These are phyloP conservation scores for Poecilia wingei DNA, from an alignment of 2,797 vertebrate genomes.

Conservation along the genomic window DNA sequence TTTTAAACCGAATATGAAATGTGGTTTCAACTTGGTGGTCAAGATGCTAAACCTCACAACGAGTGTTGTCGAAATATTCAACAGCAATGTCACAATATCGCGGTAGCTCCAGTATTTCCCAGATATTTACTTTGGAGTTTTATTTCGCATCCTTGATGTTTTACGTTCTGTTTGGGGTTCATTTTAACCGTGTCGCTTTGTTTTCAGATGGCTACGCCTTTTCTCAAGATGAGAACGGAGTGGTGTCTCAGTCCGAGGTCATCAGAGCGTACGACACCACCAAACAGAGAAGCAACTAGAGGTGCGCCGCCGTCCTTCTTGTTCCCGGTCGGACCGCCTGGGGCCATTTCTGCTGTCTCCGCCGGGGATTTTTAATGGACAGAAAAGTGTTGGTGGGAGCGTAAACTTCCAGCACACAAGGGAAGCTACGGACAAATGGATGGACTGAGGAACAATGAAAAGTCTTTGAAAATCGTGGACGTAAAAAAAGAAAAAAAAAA, in stretches of 20 bases:
- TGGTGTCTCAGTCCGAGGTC: conserved; percentile 95
- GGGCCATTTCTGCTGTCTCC: conserved; percentile 48
- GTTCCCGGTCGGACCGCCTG: conserved; percentile 39
- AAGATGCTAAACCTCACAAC: not conserved
- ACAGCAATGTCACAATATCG: not conserved
- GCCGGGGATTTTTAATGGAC: conserved; percentile 37
- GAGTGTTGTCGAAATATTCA: not conserved
- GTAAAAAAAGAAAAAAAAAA: conserved; percentile 25
- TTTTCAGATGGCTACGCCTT: conserved; percentile 95
- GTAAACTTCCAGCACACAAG: conserved; percentile 46
- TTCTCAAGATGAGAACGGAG: conserved; percentile 98
- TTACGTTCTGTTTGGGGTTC: not conserved
- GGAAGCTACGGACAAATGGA: conserved; percentile 44
- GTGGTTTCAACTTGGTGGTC: not conserved
- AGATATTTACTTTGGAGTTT: not conserved
- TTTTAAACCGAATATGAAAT: not conserved
- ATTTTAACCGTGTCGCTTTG: conserved; percentile 23
- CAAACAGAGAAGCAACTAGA: conserved; percentile 92
- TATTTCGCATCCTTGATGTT: not conserved
- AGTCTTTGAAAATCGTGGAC: conserved; percentile 45
- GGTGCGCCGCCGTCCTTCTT: conserved; percentile 81
- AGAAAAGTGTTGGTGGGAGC: conserved; percentile 38
- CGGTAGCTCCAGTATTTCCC: not conserved
- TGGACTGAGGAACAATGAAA: conserved; percentile 38
- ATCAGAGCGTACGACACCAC: conserved; percentile 97